These are phyloP conservation scores for Rhynchophorus ferrugineus DNA, from an alignment of 1,140 invertebrate species.

Conservation along the genomic window DNA sequence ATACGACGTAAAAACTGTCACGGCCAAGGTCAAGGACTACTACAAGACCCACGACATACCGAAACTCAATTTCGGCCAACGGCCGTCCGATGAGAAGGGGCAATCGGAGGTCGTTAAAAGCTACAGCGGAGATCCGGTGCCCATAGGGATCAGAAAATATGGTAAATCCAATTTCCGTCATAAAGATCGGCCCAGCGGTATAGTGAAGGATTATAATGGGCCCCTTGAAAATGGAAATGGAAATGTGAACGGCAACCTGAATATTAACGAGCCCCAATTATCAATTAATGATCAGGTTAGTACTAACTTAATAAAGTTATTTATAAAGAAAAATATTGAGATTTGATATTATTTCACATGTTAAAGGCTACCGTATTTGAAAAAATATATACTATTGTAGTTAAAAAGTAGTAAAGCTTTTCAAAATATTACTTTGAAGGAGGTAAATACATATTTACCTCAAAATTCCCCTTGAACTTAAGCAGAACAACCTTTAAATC, in stretches of 20 bases:
- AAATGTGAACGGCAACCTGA: background rate
- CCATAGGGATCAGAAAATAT: slow-evolving; percentile 28
- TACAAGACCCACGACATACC: slow-evolving; percentile 28
- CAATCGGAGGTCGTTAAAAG: slow-evolving; percentile 26
- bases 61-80: background rate
- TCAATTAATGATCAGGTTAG: slow-evolving; percentile 8
- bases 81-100: slow-evolving; percentile 1
- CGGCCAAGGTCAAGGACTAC: slow-evolving; percentile 41
- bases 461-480: no score
- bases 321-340: no score
- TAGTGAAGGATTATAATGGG: slow-evolving; percentile 26
- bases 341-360: no score
- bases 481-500: no score
- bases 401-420: no score
- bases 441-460: no score
- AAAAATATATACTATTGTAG: no score
- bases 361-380: no score
- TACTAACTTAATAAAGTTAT: background rate
- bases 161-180: slow-evolving; percentile 33
- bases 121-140: slow-evolving; percentile 23
- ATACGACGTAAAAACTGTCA: slow-evolving; percentile 41
- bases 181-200: slow-evolving; percentile 28
- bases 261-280: background rate
- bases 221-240: background rate
- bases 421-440: no score